Evolutionary conservation across 2,888 invertebrate species (phyloP), one percentile per base, ranked within the genome.

Genomic region (Harpagoxenus sublaevis): DNA sequence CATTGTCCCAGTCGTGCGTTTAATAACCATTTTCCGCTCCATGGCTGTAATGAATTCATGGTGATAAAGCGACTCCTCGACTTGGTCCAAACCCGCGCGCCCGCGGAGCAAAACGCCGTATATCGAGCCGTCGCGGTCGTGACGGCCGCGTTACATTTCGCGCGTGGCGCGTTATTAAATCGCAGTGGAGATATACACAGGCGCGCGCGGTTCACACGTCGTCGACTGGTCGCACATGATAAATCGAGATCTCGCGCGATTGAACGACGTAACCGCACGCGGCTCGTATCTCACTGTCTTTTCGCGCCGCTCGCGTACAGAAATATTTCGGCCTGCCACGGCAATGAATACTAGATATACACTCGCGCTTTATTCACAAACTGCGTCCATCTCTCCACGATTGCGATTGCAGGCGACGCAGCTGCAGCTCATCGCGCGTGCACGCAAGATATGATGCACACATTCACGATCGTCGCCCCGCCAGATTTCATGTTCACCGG

Each of bases 261-360:
- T 83, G 68, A 81, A 35, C 23, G 86, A 45, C 63, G 63, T 51
- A 55, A 66, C 45, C 73, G 63, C 45, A n/a, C 65, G 55, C 10
- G 48, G 81, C 77, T 85, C 87, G 86, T 89, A 89, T 89, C 90
- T 89, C 89, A 89, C 68, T 86, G 89, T 90, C 90, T 87, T 68
- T 82, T 88, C 62, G 82, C 71, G 42, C 63, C 48, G 39, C 71
- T 81, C 68, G 75, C 73, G 87, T 57, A 68, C 84, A 85, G 87
- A 89, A 89, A 89, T 89, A 88, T 89, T 89, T 81, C 84, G 65
- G 65, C 71, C 71, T 45, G 65, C 53, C n/a, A 82, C 55, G 63
- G 77, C 89, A 88, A 88, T 86, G 88, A 89, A 88, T 84, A 84
- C 68, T 79, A 88, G 89, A 85, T 89, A 88, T 83, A 63, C 28